Evolutionary conservation across 2,888 invertebrate species (phyloP).

Genomic region (Trichopoda pennipes): DNA sequence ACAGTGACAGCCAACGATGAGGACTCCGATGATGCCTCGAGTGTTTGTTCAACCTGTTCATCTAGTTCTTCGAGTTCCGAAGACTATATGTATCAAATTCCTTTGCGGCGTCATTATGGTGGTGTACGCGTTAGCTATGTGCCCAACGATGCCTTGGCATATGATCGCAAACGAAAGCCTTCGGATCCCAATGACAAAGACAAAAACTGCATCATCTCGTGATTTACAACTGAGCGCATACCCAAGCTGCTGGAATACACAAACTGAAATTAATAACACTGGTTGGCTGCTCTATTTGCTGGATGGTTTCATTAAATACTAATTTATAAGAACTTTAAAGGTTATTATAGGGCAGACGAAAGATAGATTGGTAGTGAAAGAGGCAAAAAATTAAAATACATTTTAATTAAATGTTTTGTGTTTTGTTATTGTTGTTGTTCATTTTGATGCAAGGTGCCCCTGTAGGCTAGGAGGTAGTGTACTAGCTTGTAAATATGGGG

Average conservation of each 20-base stretch:
- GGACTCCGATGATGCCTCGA: conserved; percentile 87
- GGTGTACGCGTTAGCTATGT: conserved; percentile 96
- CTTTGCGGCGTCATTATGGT: conserved; percentile 91
- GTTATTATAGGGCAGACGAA: background rate
- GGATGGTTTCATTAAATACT: background rate
- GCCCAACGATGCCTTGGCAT: conserved; percentile 94
- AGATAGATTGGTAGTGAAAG: background rate
- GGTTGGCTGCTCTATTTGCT: background rate
- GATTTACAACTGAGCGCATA: conserved; percentile 81
- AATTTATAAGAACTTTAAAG: conserved; percentile 47
- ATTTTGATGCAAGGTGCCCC: too few species aligned
- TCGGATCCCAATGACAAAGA: conserved; percentile 82
- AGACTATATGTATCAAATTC: conserved; percentile 93
- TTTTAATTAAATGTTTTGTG: conserved; percentile 35
- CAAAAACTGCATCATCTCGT: conserved; percentile 93
- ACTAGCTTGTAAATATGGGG: too few species aligned
- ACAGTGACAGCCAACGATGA: conserved; percentile 71
- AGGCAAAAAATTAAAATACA: background rate
- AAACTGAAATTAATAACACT: conserved; percentile 38
- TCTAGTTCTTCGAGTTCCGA: conserved; percentile 91
- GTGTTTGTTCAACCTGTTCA: conserved; percentile 95
- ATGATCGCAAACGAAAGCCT: conserved; percentile 86
- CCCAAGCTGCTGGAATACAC: conserved; percentile 30
- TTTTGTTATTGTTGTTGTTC: background rate
- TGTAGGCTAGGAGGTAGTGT: too few species aligned